Base-by-base conservation (phyloP, 2,113 vertebrate species). In the Tautogolabrus adspersus region DNA sequence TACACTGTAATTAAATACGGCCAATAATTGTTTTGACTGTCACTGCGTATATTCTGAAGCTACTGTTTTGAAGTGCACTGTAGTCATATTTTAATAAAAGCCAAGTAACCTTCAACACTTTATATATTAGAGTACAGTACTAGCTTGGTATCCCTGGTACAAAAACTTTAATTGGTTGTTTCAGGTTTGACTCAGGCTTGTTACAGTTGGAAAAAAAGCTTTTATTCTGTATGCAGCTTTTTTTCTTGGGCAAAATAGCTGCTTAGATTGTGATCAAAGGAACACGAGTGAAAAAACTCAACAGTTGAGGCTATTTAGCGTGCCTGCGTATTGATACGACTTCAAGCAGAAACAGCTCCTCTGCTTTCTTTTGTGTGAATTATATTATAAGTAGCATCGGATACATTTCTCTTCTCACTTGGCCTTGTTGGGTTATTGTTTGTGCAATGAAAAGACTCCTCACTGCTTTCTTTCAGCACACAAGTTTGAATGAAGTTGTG, bases 391-490 rank as follows among this genome's bases (percentile, higher is more conserved):
- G 22, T 46, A 10, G 30, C 30, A 4, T 19, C 0, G 3, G 65
- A 66, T 59, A 51, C 46, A 64, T 75, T 30, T 11, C 40, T 1
- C 3, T 26, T 4, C 68, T 52, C 1, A 13, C 72, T 77, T 40
- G 68, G 66, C 77, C 77, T 82, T 70, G 75, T 66, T 72, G 0
- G 73, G 52, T 80, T 55, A 47, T 84, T 82, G 59, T 79, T 79
- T 22, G 40, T n/a, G 0, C 60, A 12, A 51, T 59, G 19, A 55
- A 57, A 82, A 72, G 15, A 56, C 66, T 63, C n/a, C 6, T 61
- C 61, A 55, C 19, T 65, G 1, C 40, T 21, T 40, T 38, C n/a
- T 42, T 66, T 75, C 66, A 44, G 21, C 56, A 65, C 61, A 66
- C 42, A 75, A 44, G 42, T 87, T 75, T 81, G 75, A 58, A 79